Conservation (phyloP, 1,140 invertebrate genomes). For the Ridgeia piscesae region DNA sequence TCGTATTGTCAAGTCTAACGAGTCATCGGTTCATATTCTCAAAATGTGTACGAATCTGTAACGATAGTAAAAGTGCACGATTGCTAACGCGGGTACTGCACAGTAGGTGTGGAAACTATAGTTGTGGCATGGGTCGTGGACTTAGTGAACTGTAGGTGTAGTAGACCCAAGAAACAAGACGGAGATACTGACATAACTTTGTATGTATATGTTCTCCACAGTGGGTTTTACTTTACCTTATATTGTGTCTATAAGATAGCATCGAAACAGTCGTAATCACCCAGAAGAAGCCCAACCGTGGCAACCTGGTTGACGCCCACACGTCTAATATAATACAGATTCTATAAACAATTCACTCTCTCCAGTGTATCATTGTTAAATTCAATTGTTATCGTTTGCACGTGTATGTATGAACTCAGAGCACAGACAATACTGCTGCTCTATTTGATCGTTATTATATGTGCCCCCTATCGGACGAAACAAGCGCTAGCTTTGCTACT, state of each 20-base stretch:
- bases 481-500: neutral
- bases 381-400: too few relatives aligned
- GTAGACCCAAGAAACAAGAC: neutral
- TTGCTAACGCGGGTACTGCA: neutral
- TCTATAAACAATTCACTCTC: too few relatives aligned
- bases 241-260: neutral
- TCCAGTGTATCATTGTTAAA: too few relatives aligned
- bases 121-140: neutral
- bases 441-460: neutral
- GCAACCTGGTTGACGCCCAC: too few relatives aligned
- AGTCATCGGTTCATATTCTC: neutral
- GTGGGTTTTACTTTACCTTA: neutral
- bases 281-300: neutral
- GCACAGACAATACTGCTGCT: neutral
- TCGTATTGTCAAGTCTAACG: neutral
- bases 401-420: too few relatives aligned
- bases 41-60: neutral
- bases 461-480: neutral
- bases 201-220: neutral
- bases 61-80: neutral
- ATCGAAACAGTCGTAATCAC: neutral
- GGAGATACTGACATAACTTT: neutral
- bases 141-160: too few relatives aligned
- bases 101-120: too few relatives aligned
- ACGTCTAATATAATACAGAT: too few relatives aligned